phyloP scores from a whole-genome alignment of 2,797 vertebrate genomes.

The Lophius americanus region DNA sequence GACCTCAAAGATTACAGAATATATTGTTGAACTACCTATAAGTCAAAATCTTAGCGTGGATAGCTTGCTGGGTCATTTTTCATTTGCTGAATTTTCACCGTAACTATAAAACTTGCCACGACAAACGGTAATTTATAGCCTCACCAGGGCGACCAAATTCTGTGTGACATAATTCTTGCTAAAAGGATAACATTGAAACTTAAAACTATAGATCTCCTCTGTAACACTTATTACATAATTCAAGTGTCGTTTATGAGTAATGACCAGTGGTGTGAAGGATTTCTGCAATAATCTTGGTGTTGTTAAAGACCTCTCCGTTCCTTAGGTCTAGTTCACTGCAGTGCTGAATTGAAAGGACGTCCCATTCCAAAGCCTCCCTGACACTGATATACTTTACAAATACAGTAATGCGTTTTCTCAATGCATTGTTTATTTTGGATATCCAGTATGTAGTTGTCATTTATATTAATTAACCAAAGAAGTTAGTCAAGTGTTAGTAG shows the following conservation, averaged over 20 bases:
- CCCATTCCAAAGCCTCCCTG: background rate
- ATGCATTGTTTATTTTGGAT: background rate
- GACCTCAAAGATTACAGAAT: conserved; percentile 63
- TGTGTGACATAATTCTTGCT: conserved; percentile 52
- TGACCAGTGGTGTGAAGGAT: conserved; percentile 13
- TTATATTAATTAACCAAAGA: background rate
- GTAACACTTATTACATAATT: conserved; percentile 34
- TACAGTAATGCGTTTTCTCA: background rate
- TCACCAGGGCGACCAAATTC: conserved; percentile 27
- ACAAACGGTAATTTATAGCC: conserved; percentile 60
- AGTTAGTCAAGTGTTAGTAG: too few relatives aligned
- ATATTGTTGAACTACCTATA: conserved; percentile 45
- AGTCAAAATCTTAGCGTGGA: conserved; percentile 35
- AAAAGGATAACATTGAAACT: conserved; percentile 49
- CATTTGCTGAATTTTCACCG: conserved; percentile 53
- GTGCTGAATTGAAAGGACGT: background rate
- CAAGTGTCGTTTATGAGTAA: conserved; percentile 32
- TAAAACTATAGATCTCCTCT: conserved; percentile 20
- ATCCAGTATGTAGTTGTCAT: background rate
- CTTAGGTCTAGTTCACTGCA: background rate
- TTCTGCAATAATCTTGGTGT: conserved; percentile 14
- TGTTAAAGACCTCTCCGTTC: conserved; percentile 5
- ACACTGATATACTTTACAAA: background rate
- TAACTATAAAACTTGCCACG: conserved; percentile 45
- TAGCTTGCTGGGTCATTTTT: conserved; percentile 58